Evolutionary conservation across 1,140 invertebrate genomes (phyloP).

Genomic region (Condylostylus longicornis): DNA sequence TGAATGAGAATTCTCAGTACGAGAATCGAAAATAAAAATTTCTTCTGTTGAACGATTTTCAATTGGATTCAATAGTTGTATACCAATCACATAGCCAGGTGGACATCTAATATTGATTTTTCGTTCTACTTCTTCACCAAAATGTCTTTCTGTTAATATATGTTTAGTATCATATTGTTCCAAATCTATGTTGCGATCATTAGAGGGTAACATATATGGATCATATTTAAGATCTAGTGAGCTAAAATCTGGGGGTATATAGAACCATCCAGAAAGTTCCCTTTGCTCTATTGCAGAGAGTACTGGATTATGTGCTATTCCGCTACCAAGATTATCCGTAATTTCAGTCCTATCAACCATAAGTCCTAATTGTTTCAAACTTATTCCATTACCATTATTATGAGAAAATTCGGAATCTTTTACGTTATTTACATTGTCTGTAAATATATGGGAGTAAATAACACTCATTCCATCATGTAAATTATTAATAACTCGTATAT

Average conservation of each 20-base stretch:
- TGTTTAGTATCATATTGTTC: constrained; percentile 60
- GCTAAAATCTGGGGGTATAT: constrained; percentile 45
- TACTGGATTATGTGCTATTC: constrained; percentile 83
- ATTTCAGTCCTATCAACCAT: constrained; percentile 59
- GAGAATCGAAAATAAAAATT: constrained; percentile 61
- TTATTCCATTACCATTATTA: constrained; percentile 78
- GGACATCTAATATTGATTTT: constrained; percentile 47
- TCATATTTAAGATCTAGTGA: constrained; percentile 50
- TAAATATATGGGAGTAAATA: constrained; percentile 77
- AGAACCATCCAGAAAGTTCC: constrained; percentile 86
- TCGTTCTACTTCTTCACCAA: constrained; percentile 40
- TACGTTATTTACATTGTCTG: constrained; percentile 65
- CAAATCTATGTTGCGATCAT: constrained; percentile 45
- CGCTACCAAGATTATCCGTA: constrained; percentile 72
- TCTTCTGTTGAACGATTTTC: constrained; percentile 71
- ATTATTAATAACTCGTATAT: constrained; percentile 64
- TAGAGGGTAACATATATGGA: constrained; percentile 49
- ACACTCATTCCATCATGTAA: constrained; percentile 77
- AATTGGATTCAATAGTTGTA: constrained; percentile 75
- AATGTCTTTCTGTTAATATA: constrained; percentile 51
- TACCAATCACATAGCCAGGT: constrained; percentile 60
- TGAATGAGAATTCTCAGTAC: constrained; percentile 41
- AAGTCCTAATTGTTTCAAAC: constrained; percentile 73
- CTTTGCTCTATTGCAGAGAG: constrained; percentile 69
- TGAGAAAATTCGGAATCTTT: constrained; percentile 76